Percentiles rank a stretch among this genome's conserved stretches.
Conservation (phyloP, 1,140 invertebrate genomes). For the Drosophila sp. region DNA sequence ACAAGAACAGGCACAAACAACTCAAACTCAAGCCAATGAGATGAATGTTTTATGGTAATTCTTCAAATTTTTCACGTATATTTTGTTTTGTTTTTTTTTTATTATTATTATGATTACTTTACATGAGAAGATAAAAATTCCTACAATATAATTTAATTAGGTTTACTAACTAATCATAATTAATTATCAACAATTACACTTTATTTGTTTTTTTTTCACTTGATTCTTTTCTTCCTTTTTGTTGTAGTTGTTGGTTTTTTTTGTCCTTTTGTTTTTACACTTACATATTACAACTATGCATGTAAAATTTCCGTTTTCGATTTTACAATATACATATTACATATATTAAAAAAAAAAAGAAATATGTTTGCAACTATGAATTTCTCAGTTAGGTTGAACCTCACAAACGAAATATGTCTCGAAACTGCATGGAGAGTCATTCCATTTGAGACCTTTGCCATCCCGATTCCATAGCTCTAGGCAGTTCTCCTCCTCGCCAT, state of each 20-base stretch:
- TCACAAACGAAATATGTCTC: slow-evolving; percentile 96
- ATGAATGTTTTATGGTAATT: background rate
- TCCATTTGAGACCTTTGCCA: slow-evolving; percentile 95
- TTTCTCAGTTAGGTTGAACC: slow-evolving; percentile 85
- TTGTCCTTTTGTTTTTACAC: slow-evolving; percentile 33
- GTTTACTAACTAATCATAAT: slow-evolving; percentile 70
- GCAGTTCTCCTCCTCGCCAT: slow-evolving; percentile 95
- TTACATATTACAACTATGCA: slow-evolving; percentile 24
- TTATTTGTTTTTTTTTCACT: slow-evolving; percentile 49
- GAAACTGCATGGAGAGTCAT: slow-evolving; percentile 95
- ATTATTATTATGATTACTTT: slow-evolving; percentile 31
- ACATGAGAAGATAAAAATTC: slow-evolving; percentile 65
- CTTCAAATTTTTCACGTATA: slow-evolving; percentile 5
- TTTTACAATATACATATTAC: background rate
- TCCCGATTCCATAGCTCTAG: slow-evolving; percentile 95
- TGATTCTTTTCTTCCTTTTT: slow-evolving; percentile 25
- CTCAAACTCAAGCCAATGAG: background rate
- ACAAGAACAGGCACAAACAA: background rate
- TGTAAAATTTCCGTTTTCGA: slow-evolving; percentile 4
- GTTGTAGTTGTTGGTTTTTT: slow-evolving; percentile 7
- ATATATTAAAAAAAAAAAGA: background rate
- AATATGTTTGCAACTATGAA: background rate
- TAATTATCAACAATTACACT: slow-evolving; percentile 29
- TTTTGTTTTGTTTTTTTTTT: slow-evolving; percentile 42
- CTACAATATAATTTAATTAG: slow-evolving; percentile 72